Evolutionary conservation across 92 coral and sea anemone genomes (phyloP), one percentile per base, ranked within the genome.

Genomic region (Palythoa grandis): DNA sequence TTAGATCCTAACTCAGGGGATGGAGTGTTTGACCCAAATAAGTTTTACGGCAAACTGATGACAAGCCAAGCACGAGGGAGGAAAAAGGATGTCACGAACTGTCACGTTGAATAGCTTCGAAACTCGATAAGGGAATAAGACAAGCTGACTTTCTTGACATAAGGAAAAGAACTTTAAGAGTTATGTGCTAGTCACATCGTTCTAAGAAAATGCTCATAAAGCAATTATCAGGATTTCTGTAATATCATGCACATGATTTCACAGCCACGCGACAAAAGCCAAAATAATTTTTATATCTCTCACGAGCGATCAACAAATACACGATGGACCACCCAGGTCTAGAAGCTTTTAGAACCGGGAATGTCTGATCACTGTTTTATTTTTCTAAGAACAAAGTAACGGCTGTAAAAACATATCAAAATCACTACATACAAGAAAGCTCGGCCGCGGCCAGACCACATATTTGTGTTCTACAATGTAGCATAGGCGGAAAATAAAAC

Each of bases 331-430:
- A 80, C 85, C 85, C 85, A 80, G 57, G 70, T 38, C 29, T 43
- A 67, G 85, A 80, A 65, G 85, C 85, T 80, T 80, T 80, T 80
- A 80, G 74, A 69, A 69, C 74, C 19, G 47, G 48, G 84, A 43
- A 66, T 50, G 22, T 37, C 61, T 48, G 14, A 54, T 76, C 50
- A 76, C 20, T 23, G 47, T 52, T 80, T 80, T 80, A 80, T 80
- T 80, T 80, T 80, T 73, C 66, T 80, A 65, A 80, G 85, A 67
- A 53, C 63, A 80, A 80, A 68, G 57, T 63, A 63, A 23, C 72
- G 82, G 78, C 91, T 91, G 85, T 88, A 91, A 83, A 83, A 91
- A 91, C 90, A 91, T 63, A 63, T 40, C 70, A 35, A 24, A 60
- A 43, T 80, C 83, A 65, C 82, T n/a, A 38, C 86, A 76, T n/a